Evolutionary conservation across 2,113 vertebrate genomes (phyloP), one percentile per base, ranked within the genome.

Genomic region (Lamprologus tigripictilis): DNA sequence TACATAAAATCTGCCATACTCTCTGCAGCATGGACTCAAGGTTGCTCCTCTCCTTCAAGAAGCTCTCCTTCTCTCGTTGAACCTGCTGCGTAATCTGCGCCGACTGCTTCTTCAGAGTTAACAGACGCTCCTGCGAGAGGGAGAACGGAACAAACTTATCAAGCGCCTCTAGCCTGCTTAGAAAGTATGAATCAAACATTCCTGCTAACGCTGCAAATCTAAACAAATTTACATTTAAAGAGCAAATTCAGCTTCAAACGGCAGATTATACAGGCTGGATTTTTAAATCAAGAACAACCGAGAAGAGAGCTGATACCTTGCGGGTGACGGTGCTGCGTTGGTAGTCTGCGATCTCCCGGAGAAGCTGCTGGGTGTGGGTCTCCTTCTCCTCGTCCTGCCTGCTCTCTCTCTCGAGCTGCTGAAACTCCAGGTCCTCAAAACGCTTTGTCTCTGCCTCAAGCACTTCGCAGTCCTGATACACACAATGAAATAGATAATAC

Each of bases 371-470:
- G 1, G 96, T 97, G 23, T 96, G 92, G 1, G 93, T 97, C 95
- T 99, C 98, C 90, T 99, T 99, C 89, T 99, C 98, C 92, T 99
- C 98, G 51, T 99, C 98, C 86, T 98, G 97, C 12, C 98, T 96
- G 90, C 98, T 99, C 87, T 99, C 98, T 4, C 92, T 96, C 91
- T 99, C 98, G 45, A 99, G 97, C 88, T 99, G 98, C 91, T 99
- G 98, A 93, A 99, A 99, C 95, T 99, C 98, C 89, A 99, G 92
- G 90, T 99, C 98, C 93, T 99, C 98, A 35, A 99, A 99, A 17
- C 97, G 97, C 93, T 98, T 99, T 8, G 97, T 98, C 95, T 99
- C 98, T 53, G 97, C 95, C 87, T 99, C 98, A 66, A 99, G 92
- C 8, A 96, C 92, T 88, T 99, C 98, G 5, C 97, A 97, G 93